These are phyloP conservation scores for Drosophila kanapiae DNA, from an alignment of 1,140 invertebrate genomes.

Conservation along the genomic window DNA sequence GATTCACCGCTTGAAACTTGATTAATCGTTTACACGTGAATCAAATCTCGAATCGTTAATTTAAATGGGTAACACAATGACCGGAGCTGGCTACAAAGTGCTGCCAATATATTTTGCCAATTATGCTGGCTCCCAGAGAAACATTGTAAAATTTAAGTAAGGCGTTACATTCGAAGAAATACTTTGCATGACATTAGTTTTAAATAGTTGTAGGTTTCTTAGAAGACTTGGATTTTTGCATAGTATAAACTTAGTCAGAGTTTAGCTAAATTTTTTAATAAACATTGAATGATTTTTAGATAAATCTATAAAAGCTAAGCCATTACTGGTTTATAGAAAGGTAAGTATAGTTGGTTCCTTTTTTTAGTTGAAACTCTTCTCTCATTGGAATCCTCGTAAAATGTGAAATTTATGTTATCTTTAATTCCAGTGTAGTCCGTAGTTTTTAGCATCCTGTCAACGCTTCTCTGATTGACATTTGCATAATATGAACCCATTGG, in stretches of 20 bases:
- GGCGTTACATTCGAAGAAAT: slow-evolving; percentile 23
- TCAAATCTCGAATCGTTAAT: slow-evolving; percentile 76
- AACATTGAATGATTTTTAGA: not conserved
- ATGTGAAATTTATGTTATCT: no score
- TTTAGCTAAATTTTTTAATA: not conserved
- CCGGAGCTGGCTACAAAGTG: slow-evolving; percentile 42
- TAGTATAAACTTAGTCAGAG: not conserved
- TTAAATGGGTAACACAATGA: slow-evolving; percentile 66
- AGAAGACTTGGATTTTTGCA: not conserved
- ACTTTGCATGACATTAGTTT: not conserved
- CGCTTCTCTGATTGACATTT: slow-evolving; percentile 71
- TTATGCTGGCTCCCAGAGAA: slow-evolving; percentile 60
- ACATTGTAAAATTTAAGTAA: slow-evolving; percentile 27
- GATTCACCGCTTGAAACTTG: slow-evolving; percentile 66
- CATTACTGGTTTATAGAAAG: no score
- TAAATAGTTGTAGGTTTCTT: no score
- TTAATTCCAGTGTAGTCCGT: slow-evolving; percentile 11
- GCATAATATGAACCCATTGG: slow-evolving; percentile 55
- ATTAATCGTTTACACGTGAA: slow-evolving; percentile 82
- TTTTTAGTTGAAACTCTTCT: not conserved
- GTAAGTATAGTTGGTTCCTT: no score
- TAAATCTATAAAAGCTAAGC: no score
- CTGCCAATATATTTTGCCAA: slow-evolving; percentile 75
- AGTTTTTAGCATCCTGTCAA: slow-evolving; percentile 64
- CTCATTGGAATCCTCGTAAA: not conserved